phyloP scores from a whole-genome alignment of 2,113 vertebrate species.

The Callopanchax toddi region DNA sequence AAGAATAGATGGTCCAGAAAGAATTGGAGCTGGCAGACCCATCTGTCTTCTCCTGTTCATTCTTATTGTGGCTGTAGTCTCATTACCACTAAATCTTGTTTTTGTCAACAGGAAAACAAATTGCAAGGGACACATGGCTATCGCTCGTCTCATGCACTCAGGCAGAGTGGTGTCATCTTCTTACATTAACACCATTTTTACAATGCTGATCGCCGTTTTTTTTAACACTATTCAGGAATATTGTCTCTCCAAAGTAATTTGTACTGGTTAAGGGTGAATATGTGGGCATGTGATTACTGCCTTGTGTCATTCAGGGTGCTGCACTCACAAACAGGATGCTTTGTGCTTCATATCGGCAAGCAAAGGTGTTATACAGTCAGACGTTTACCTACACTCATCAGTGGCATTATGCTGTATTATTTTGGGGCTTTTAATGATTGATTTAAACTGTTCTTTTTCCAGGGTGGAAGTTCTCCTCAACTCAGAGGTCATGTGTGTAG shows the following conservation, averaged over 20 bases:
- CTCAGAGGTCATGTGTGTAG: too few relatives aligned
- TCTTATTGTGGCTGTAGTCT: constrained; percentile 72
- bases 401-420: too few relatives aligned
- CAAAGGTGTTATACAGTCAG: constrained; percentile 19
- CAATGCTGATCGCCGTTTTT: constrained; percentile 54
- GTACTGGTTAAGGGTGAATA: constrained; percentile 36
- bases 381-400: too few relatives aligned
- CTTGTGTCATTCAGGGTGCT: constrained; percentile 39
- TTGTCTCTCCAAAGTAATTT: constrained; percentile 39
- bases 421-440: too few relatives aligned
- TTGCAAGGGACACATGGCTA: constrained; percentile 62
- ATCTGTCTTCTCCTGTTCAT: constrained; percentile 81
- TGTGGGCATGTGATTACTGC: constrained; percentile 37
- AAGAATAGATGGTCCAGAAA: constrained; percentile 85
- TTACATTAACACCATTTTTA: constrained; percentile 50
- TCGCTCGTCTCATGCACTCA: constrained; percentile 65
- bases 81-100: constrained; percentile 70
- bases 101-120: constrained; percentile 76
- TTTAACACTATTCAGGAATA: constrained; percentile 38
- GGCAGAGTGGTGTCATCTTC: constrained; percentile 64
- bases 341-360: constrained; percentile 54
- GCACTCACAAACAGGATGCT: constrained; percentile 36
- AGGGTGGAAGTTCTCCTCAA: too few relatives aligned
- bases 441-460: too few relatives aligned
- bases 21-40: constrained; percentile 85